Evolutionary conservation across 2,888 invertebrate genomes (phyloP).

Genomic region (Tachina lurida): DNA sequence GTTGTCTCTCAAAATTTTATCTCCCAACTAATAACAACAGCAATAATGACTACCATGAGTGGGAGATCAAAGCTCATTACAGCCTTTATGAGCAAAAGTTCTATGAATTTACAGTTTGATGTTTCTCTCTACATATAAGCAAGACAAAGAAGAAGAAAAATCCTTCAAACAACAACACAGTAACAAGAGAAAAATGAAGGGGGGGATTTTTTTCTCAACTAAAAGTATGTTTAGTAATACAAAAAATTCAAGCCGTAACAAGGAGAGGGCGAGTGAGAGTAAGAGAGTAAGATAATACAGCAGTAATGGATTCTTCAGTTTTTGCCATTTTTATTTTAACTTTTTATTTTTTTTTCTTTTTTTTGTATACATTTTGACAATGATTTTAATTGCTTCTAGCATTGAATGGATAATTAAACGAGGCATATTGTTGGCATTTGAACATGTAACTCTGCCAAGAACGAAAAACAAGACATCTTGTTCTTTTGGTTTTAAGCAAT

Average conservation of each 20-base stretch:
- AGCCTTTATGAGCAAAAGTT: neutral
- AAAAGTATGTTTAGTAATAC: neutral
- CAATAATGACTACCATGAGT: constrained; percentile 16
- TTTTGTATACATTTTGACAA: constrained; percentile 51
- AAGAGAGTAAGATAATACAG: neutral
- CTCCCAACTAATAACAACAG: neutral
- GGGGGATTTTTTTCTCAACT: neutral
- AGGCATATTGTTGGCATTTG: constrained; percentile 66
- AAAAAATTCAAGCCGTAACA: neutral
- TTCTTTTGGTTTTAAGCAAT: neutral
- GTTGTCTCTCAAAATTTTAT: constrained; percentile 13
- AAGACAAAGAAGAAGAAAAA: constrained; percentile 10
- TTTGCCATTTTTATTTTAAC: neutral
- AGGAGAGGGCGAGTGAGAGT: neutral
- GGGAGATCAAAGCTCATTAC: constrained; percentile 32
- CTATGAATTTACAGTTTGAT: neutral
- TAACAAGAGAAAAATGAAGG: neutral
- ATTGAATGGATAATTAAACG: constrained; percentile 65
- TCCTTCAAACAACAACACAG: neutral
- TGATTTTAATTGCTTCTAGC: constrained; percentile 70
- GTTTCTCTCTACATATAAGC: neutral
- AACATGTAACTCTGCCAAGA: constrained; percentile 30
- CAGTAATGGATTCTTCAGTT: constrained; percentile 2
- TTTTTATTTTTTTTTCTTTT: neutral
- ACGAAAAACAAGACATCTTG: neutral